Percentiles rank a stretch among this genome's conserved stretches.
These are phyloP conservation scores for Neosilurus mollespiculum DNA, from an alignment of 2,797 vertebrate species.

Conservation along the genomic window DNA sequence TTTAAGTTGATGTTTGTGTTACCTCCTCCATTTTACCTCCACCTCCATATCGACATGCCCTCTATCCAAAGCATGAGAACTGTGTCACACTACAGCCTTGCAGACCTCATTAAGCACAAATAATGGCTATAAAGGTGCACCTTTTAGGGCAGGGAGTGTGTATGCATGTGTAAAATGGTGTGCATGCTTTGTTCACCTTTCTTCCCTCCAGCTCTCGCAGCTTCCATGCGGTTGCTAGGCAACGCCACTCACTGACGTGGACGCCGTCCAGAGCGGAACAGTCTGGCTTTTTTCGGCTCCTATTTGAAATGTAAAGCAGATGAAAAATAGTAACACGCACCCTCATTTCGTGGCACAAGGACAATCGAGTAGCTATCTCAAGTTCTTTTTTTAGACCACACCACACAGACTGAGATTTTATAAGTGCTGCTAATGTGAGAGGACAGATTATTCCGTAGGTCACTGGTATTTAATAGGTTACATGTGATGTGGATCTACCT, in stretches of 20 bases:
- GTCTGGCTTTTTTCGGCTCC: slow-evolving; percentile 60
- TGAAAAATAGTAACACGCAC: slow-evolving; percentile 64
- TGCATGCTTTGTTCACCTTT: slow-evolving; percentile 25
- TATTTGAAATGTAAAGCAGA: slow-evolving; percentile 72
- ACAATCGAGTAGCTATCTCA: slow-evolving; percentile 55
- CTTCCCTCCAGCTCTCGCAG: slow-evolving; percentile 49
- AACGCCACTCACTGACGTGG: slow-evolving; percentile 70
- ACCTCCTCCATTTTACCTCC: neutral
- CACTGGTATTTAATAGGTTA: neutral
- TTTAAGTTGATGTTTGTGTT: neutral
- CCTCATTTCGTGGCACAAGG: slow-evolving; percentile 64
- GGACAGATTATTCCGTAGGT: slow-evolving; percentile 10
- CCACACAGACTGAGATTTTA: slow-evolving; percentile 16
- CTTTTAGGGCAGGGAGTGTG: slow-evolving; percentile 31
- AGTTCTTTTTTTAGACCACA: slow-evolving; percentile 27
- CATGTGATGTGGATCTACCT: neutral
- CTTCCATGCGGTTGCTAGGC: slow-evolving; percentile 76
- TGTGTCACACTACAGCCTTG: neutral
- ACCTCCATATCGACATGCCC: neutral
- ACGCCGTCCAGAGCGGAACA: slow-evolving; percentile 59
- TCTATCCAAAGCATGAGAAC: neutral
- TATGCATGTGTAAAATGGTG: slow-evolving; percentile 60
- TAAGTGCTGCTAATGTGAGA: slow-evolving; percentile 20
- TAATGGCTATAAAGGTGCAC: neutral
- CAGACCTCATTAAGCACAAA: neutral